These are phyloP conservation scores for Boulengeromyrus knoepffleri DNA, from an alignment of 2,113 vertebrate genomes.

Conservation along the genomic window DNA sequence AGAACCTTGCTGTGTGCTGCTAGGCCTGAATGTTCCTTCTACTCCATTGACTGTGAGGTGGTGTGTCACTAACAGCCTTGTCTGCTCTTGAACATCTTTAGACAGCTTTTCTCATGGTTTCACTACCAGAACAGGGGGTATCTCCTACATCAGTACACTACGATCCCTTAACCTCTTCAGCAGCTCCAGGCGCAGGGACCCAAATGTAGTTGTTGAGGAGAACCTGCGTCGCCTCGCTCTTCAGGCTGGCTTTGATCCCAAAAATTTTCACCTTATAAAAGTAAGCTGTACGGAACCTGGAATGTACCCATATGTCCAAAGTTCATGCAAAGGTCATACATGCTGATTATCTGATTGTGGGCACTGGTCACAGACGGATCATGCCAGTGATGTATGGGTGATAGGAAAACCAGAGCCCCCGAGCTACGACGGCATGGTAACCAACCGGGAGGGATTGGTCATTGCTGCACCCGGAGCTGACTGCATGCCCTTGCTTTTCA, in stretches of 20 bases:
- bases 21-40: neutral
- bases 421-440: conserved; percentile 80
- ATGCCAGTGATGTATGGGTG: conserved; percentile 70
- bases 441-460: conserved; percentile 64
- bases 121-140: conserved; percentile 77
- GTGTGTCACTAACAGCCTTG: neutral
- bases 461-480: conserved; percentile 85
- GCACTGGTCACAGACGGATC: conserved; percentile 57
- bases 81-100: conserved; percentile 31
- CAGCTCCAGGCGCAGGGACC: conserved; percentile 74
- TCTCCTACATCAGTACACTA: conserved; percentile 74
- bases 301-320: neutral
- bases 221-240: conserved; percentile 73
- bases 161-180: conserved; percentile 87
- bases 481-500: conserved; percentile 84
- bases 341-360: conserved; percentile 1
- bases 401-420: conserved; percentile 70
- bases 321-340: neutral
- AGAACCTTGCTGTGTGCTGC: neutral
- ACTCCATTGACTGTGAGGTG: neutral
- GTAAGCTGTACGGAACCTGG: conserved; percentile 44
- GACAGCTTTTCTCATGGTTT: conserved; percentile 83
- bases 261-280: conserved; percentile 69
- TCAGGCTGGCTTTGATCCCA: conserved; percentile 70
- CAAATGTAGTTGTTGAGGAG: conserved; percentile 68